Base-by-base conservation (phyloP, 2,113 vertebrate species). In the Labrus mixtus region DNA sequence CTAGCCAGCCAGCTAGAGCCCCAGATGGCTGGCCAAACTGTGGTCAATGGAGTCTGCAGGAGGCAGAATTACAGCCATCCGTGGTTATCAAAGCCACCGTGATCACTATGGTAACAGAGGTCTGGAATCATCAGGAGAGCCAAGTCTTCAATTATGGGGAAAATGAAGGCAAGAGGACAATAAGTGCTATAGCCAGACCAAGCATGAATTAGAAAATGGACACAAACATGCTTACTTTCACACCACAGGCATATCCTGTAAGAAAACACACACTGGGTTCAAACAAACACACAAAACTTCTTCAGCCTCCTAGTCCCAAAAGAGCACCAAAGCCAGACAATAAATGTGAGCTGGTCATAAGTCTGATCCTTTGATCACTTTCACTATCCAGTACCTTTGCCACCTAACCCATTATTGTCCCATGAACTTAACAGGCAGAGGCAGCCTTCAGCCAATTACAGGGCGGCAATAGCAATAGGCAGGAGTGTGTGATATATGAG, bases 301-400 rank as follows among this genome's bases (percentile, higher is more conserved):
- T 15, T 50, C 25, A 59, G 29, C 25, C 51, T 45, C 12, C 19
- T 5, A 43, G 51, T 66, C 61, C 61, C 50, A 83, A 90, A 90
- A 85, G 74, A 83, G 85, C 63, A 77, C 81, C 66, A 51, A 56
- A 88, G 73, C 85, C 72, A 91, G 87, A 91, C 87, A 88, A 87
- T 80, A 66, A 81, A 62, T 82, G 71, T 73, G 67, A 85, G 56
- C 63, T 68, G 53, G 73, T 82, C 82, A 64, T 76, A 55, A 73
- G 84, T 82, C 86, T 92, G 86, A 91, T 83, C 87, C 79, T 84
- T 86, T 89, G 81, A 88, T 92, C 73, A 61, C 82, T 68, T 76
- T 85, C 93, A 93, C 92, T 89, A 94, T 93, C 91, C 75, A 87
- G 84, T 93, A 93, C 92, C 92, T 89, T 92, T 83, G 83, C 65